Evolutionary conservation across 2,888 invertebrate species (phyloP), one percentile per base, ranked within the genome.

Genomic region (Petrolisthes cinctipes): DNA sequence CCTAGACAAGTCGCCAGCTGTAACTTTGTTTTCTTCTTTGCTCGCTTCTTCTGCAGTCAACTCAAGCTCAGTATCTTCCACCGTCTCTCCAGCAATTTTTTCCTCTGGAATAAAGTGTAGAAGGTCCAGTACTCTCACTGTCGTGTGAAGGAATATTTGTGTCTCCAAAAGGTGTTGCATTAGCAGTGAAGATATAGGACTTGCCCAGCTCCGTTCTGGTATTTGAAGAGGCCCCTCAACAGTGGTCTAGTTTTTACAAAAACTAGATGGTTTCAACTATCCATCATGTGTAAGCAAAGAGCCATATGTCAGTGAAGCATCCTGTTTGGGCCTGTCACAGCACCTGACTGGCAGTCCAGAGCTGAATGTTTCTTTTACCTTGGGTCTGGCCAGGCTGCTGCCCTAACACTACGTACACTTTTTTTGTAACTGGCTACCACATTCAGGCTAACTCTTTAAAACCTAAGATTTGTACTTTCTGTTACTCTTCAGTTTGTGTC

Each of bases 401-500:
- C 83, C 71, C 20, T 80, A 75, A 84, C 56, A 54, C 23, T 17
- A 57, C 23, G 5, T 53, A 80, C 37, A 66, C 68, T 37, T 37
- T 68, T 75, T 37, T 37, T 37, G 54, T 82, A 81, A 75, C 68
- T 80, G 71, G 83, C 84, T 81, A 88, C 87, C 87, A 84, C 80
- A 61, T 81, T 61, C 81, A 84, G 84, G 84, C 56, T 81, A 81
- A 83, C 87, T 79, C 73, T 80, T 80, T 79, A 57, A 87, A 87
- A 83, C 87, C 87, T 83, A 83, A 87, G 87, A 87, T 87, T 87
- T 87, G 81, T 83, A 83, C 75, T 87, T 87, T 86, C 61, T 86
- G 86, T 82, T 86, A 76, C 82, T 66, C 82, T 82, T 78, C 82
- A 82, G 78, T 78, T 82, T 82, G 76, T 86, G 75, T 76, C 73